phyloP scores from a whole-genome alignment of 2,888 invertebrate genomes.

The Apamea monoglypha region DNA sequence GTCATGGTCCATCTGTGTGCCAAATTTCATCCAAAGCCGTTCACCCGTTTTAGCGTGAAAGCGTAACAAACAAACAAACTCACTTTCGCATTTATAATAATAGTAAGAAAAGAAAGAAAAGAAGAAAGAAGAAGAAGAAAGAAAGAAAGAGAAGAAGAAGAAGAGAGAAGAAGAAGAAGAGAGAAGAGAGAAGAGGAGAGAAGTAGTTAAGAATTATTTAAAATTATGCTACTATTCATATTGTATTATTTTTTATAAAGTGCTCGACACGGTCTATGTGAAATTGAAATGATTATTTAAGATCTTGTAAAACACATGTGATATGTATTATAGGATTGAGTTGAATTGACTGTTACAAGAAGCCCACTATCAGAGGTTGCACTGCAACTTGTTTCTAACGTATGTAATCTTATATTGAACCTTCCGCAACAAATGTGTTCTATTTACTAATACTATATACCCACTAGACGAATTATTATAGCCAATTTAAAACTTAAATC shows the following conservation, averaged over 20 bases:
- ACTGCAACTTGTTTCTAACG: not conserved
- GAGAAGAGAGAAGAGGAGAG: too few relatives aligned
- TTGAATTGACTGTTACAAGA: not conserved
- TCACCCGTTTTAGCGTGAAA: not conserved
- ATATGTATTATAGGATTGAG: not conserved
- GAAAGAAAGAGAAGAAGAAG: too few relatives aligned
- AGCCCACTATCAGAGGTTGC: not conserved
- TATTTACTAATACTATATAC: not conserved
- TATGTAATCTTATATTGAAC: not conserved
- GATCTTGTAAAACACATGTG: not conserved
- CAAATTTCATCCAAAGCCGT: not conserved
- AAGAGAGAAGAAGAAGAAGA: too few relatives aligned
- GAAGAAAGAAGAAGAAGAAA: too few relatives aligned
- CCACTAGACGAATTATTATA: not conserved
- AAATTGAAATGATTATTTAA: not conserved
- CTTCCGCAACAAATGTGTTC: conserved; percentile 12
- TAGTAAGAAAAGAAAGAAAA: too few relatives aligned
- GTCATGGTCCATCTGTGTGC: not conserved
- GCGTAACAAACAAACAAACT: not conserved
- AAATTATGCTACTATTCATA: not conserved
- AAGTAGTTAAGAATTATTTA: not conserved
- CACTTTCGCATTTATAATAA: not conserved
- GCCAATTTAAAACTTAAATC: not conserved
- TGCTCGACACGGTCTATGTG: not conserved
- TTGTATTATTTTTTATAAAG: too few relatives aligned